A percentile compares a stretch with the other conserved stretches of the same genome.
Conservation (phyloP, 2,888 invertebrate species). For the Eupithecia tripunctaria region DNA sequence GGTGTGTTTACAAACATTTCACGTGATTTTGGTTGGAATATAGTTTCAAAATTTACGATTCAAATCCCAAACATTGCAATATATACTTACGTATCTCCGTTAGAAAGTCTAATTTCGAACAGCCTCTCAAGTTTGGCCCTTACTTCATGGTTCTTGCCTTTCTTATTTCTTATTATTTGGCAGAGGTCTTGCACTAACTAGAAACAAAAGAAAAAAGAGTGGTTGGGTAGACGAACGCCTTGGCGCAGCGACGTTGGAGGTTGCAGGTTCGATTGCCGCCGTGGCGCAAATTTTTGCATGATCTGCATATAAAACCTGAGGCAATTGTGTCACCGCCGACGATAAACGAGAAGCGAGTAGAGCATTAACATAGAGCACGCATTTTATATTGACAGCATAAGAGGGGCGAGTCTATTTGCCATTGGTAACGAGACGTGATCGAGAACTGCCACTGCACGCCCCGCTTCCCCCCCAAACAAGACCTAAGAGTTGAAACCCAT, state of each 20-base stretch:
- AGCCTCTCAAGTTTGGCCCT: conserved; percentile 64
- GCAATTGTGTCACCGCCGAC: no score
- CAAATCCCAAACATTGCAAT: conserved; percentile 18
- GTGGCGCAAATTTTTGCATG: no score
- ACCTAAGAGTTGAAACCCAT: no score
- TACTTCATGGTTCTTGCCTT: conserved; percentile 62
- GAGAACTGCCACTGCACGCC: no score
- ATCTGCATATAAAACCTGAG: background rate
- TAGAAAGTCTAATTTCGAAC: conserved; percentile 70
- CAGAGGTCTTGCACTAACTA: conserved; percentile 74
- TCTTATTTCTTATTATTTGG: conserved; percentile 64
- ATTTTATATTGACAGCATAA: background rate
- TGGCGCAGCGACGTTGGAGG: background rate
- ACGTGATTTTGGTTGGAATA: no score
- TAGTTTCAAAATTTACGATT: background rate
- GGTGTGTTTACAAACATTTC: no score
- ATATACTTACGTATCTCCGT: conserved; percentile 76
- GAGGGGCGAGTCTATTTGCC: no score
- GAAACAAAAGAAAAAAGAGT: conserved; percentile 32
- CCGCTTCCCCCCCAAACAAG: no score
- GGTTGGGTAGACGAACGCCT: background rate
- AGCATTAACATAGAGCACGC: no score
- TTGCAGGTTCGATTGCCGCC: background rate
- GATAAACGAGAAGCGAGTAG: no score
- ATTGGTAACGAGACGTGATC: background rate